Evolutionary conservation across 2,888 invertebrate species (phyloP), one percentile per base, ranked within the genome.

Genomic region (Drosophila demipolita): DNA sequence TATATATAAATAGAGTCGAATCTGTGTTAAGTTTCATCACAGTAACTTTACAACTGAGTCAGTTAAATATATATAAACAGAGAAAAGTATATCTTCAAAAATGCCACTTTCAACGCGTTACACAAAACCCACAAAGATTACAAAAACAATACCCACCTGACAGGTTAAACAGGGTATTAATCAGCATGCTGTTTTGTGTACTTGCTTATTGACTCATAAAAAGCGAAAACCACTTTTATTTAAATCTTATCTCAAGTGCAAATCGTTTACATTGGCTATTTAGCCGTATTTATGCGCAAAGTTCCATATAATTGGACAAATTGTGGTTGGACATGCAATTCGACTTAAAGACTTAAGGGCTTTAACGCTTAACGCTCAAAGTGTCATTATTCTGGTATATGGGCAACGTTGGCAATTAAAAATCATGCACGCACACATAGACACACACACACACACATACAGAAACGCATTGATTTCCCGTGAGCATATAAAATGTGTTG

Each of bases 261-360:
- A 78, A 90, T 87, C 87, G 58, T 65, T 45, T 63, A 59, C 78
- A 85, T 80, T 72, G 57, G 54, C 66, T 66, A 68, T 85, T 89
- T 83, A 70, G 79, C 20, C 65, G 65, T 70, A 73, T 82, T 80
- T 87, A 83, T 67, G 75, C 74, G 67, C 63, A 72, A 75, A 63
- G 75, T 42, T 73, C 72, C 70, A 71, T 81, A 73, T 89, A 88
- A 88, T 90, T 89, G 83, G 73, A 83, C 85, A 85, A 90, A 90
- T 89, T 66, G 90, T 72, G 69, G 38, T 50, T 50, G 72, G 74
- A 78, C 88, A 90, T 80, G 88, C 88, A 76, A 89, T 57, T 65
- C 6, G 36, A n/a, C 29, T 54, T 23, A 17, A 26, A 20, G 65
- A 17, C 45, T 70, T 57, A 26, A 67, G 50, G n/a, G 57, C 38